Evolutionary conservation across 2,797 vertebrate genomes (phyloP).

Genomic region (Australoheros facetus): DNA sequence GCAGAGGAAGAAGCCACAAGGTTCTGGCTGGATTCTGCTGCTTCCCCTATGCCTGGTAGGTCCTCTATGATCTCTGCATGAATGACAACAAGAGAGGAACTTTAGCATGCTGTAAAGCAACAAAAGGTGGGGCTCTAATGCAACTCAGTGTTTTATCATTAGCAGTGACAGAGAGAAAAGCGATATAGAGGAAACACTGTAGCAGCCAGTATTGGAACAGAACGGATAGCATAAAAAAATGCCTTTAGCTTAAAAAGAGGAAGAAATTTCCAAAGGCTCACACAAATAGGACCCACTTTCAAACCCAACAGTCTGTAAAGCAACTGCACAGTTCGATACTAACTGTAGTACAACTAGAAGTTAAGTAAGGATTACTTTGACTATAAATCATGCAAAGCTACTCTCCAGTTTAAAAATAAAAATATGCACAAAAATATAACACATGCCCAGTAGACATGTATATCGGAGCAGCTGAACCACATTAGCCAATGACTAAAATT

Average conservation of each 20-base stretch:
- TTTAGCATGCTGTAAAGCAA: not conserved
- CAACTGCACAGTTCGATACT: not conserved
- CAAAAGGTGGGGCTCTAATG: not conserved
- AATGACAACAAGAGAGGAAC: conserved; percentile 31
- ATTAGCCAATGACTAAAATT: no score
- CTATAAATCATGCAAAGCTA: no score
- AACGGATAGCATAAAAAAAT: not conserved
- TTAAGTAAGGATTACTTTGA: no score
- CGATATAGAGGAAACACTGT: not conserved
- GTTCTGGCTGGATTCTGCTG: conserved; percentile 72
- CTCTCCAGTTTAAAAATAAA: no score
- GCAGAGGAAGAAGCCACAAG: conserved; percentile 48
- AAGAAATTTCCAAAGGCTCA: not conserved
- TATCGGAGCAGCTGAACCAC: no score
- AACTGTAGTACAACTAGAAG: no score
- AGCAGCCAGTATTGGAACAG: not conserved
- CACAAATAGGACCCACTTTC: not conserved
- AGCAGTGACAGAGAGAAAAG: conserved; percentile 2
- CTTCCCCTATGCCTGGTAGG: conserved; percentile 77
- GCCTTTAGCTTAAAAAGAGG: not conserved
- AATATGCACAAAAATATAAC: no score
- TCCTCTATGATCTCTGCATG: conserved; percentile 90
- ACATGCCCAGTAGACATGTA: no score
- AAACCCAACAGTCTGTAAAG: not conserved
- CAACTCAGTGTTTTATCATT: not conserved